Percentiles rank a stretch among this genome's conserved stretches.
Conservation (phyloP, 2,113 vertebrate species). For the Axis porcinus region DNA sequence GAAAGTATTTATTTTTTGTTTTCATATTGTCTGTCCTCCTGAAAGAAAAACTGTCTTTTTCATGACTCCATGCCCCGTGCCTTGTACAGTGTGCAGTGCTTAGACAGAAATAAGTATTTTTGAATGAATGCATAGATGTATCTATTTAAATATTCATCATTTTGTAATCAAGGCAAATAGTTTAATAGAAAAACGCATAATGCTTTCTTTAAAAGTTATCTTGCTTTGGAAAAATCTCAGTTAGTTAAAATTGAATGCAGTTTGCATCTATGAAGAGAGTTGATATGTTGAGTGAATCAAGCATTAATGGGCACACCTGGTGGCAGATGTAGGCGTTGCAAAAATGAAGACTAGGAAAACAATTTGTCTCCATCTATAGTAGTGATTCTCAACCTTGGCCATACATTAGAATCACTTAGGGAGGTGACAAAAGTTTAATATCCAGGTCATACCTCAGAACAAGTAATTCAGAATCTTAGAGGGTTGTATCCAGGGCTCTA, state of each 20-base stretch:
- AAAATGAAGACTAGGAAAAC: not conserved
- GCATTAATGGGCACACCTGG: not conserved
- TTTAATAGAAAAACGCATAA: not conserved
- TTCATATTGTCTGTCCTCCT: not conserved
- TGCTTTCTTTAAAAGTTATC: conserved; percentile 2
- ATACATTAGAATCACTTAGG: not conserved
- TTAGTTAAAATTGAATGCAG: not conserved
- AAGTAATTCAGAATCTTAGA: not conserved
- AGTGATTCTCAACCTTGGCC: not conserved
- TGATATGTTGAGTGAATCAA: not conserved
- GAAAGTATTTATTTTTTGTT: not conserved
- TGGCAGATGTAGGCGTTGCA: not conserved
- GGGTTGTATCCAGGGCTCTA: not conserved
- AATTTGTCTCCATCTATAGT: not conserved
- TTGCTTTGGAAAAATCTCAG: conserved; percentile 1
- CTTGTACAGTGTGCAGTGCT: not conserved
- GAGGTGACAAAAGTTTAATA: not conserved
- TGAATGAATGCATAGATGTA: not conserved
- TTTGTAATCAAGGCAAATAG: conserved; percentile 1
- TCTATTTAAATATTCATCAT: conserved; percentile 25
- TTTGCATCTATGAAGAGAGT: not conserved
- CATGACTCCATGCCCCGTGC: not conserved
- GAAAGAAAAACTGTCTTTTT: not conserved
- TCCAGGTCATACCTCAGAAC: not conserved
- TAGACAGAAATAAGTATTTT: conserved; percentile 37